Conservation (phyloP, 1,140 invertebrate species). For the Patella vulgata region DNA sequence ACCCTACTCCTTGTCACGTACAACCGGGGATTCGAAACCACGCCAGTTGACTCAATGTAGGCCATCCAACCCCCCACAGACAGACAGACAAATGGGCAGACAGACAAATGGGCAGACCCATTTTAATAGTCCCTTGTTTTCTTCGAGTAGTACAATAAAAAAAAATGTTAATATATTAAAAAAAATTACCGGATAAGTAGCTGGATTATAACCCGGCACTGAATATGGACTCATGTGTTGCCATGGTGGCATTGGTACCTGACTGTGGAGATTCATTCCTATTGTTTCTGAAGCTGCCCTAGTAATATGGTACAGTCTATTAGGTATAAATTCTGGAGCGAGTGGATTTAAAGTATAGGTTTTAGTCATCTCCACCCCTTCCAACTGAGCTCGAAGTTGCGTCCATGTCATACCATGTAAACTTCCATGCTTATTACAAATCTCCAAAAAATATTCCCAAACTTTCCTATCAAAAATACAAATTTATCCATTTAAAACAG, state of each 20-base stretch:
- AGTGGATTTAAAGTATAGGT: conserved; percentile 83
- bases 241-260: background rate
- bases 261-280: conserved; percentile 11
- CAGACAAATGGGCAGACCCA: too few species aligned
- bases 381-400: conserved; percentile 75
- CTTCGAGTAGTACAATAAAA: too few species aligned
- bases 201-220: background rate
- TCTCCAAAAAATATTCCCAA: conserved; percentile 84
- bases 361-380: conserved; percentile 79
- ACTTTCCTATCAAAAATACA: conserved; percentile 72
- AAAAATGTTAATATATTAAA: too few species aligned
- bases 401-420: conserved; percentile 80
- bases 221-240: conserved; percentile 5
- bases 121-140: too few species aligned
- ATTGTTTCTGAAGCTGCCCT: conserved; percentile 5
- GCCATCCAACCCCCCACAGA: too few species aligned
- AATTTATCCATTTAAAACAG: background rate
- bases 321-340: conserved; percentile 83
- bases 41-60: too few species aligned
- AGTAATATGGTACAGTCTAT: conserved; percentile 44
- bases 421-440: conserved; percentile 79
- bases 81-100: too few species aligned
- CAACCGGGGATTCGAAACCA: too few species aligned
- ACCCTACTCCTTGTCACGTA: too few species aligned
- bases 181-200: too few species aligned